Evolutionary conservation across 2,888 invertebrate genomes (phyloP), one percentile per base, ranked within the genome.

Genomic region (Plagodis dolabraria): DNA sequence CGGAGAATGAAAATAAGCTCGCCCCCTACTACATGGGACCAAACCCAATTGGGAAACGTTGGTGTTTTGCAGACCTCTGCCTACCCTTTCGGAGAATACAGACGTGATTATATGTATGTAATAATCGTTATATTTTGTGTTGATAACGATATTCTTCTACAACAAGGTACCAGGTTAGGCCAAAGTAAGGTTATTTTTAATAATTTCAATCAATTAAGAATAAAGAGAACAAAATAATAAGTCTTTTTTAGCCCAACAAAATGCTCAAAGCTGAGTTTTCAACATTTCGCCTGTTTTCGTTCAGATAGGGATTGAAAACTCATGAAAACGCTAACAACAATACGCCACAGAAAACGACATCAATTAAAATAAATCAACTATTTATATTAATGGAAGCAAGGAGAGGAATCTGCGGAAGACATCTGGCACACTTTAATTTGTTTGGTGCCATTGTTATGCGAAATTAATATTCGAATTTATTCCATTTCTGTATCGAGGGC

Each of bases 381-480:
- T 80, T 81, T 73, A 83, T 84, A 85, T 80, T 82, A 85, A 84
- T 83, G 81, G 77, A 84, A 86, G 85, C 82, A 79, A 75, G 81
- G 72, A 70, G 74, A 71, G 75, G 75, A 76, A 77, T 83, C 90
- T 87, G 86, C 77, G 71, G 78, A 80, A 83, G 89, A 90, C 92
- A 92, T 90, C 92, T 91, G 90, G 87, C 85, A 82, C 83, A 86
- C 86, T 90, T 87, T 89, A 91, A 92, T 91, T 92, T 91, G 89
- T 90, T 89, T 86, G 87, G 83, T 79, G 77, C 79, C 86, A 89
- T 91, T 92, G 92, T 91, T 86, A 85, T 87, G 89, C 87, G 81
- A 86, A 91, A 92, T 92, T 92, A 92, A 92, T 92, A 92, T 92
- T 92, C 90, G 87, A 91, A 92, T 91, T 91, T 91, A 92, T 92